Conservation (phyloP, 2,888 invertebrate species). For the Apotomis betuletana region DNA sequence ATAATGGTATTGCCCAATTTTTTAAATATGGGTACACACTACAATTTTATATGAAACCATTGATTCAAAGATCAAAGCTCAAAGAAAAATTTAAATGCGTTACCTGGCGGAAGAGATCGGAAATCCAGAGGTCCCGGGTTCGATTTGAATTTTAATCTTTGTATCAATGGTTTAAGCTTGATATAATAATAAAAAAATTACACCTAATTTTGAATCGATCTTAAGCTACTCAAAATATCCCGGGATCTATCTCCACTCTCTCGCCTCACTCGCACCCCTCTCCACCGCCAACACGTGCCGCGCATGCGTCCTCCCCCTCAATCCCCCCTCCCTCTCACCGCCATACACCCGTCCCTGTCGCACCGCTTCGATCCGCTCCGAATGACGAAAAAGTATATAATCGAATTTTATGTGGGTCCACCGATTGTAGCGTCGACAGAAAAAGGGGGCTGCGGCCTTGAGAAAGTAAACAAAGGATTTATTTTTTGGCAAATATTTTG, state of each 20-base stretch:
- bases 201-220: neutral
- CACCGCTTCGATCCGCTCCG: conserved; percentile 77
- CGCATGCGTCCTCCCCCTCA: conserved; percentile 67
- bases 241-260: conserved; percentile 50
- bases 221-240: conserved; percentile 47
- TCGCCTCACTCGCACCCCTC: conserved; percentile 50
- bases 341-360: conserved; percentile 58
- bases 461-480: conserved; percentile 50
- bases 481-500: neutral
- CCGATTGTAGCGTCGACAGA: conserved; percentile 57
- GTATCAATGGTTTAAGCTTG: too few species aligned
- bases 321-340: conserved; percentile 55
- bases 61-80: too few species aligned
- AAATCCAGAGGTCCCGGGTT: too few species aligned
- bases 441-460: conserved; percentile 62
- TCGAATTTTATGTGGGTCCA: conserved; percentile 77
- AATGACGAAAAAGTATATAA: conserved; percentile 81
- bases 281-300: conserved; percentile 70
- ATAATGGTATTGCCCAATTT: too few species aligned
- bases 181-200: too few species aligned
- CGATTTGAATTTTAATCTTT: too few species aligned
- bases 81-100: too few species aligned
- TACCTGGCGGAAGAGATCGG: too few species aligned
- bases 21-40: too few species aligned
- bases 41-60: too few species aligned